phyloP scores from a whole-genome alignment of 1,140 invertebrate genomes.

The Plodia interpunctella region DNA sequence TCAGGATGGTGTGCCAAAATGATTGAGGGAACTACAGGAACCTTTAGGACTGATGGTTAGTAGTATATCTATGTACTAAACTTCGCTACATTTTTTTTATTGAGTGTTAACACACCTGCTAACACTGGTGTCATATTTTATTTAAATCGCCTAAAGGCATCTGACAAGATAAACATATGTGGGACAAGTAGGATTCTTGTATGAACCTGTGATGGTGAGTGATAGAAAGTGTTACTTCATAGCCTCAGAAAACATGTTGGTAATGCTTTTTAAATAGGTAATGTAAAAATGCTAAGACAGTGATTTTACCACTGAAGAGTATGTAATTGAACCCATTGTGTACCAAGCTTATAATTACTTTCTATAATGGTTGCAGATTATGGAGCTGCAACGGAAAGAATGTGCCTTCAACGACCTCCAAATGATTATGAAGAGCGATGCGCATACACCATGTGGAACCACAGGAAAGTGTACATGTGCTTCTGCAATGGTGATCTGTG shows the following conservation, averaged over 20 bases:
- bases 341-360: background rate
- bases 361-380: slow-evolving; percentile 82
- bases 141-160: no score
- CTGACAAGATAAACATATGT: no score
- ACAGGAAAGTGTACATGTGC: slow-evolving; percentile 92
- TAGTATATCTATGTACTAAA: background rate
- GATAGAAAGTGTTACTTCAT: no score
- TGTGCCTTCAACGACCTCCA: slow-evolving; percentile 90
- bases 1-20: slow-evolving; percentile 96
- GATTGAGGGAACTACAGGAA: slow-evolving; percentile 83
- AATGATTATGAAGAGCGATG: slow-evolving; percentile 93
- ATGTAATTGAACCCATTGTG: background rate
- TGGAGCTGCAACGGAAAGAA: slow-evolving; percentile 89
- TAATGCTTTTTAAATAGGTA: no score
- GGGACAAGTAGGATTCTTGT: no score
- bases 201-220: no score
- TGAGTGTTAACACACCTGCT: no score
- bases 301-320: no score
- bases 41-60: slow-evolving; percentile 81
- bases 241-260: no score
- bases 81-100: no score
- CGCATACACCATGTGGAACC: slow-evolving; percentile 88
- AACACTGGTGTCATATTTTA: no score
- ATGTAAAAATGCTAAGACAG: no score
- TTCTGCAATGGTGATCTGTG: slow-evolving; percentile 95